These are phyloP conservation scores for Gerris buenoi DNA, from an alignment of 1,140 invertebrate species.

Conservation along the genomic window DNA sequence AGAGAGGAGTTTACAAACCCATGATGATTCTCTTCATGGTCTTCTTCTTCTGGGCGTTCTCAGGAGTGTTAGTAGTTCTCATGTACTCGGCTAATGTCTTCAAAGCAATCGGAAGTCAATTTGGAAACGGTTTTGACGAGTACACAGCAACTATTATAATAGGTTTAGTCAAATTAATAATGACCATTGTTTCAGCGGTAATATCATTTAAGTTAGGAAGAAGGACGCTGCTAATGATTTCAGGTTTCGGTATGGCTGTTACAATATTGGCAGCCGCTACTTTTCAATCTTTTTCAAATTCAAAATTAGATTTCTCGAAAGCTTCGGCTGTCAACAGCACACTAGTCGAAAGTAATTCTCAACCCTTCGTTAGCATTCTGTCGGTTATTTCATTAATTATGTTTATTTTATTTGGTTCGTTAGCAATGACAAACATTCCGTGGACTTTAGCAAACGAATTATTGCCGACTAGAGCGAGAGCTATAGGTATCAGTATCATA, in stretches of 20 bases:
- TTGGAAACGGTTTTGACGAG: conserved; percentile 25
- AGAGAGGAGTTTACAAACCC: conserved; percentile 36
- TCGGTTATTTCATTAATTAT: conserved; percentile 31
- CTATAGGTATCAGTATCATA: conserved; percentile 36
- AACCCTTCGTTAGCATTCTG: background rate
- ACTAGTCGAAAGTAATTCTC: background rate
- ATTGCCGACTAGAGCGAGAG: conserved; percentile 30
- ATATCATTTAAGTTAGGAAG: conserved; percentile 38
- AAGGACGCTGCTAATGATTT: conserved; percentile 34
- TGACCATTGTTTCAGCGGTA: conserved; percentile 33
- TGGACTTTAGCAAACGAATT: conserved; percentile 43
- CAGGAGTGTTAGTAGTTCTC: conserved; percentile 45
- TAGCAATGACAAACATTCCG: conserved; percentile 42
- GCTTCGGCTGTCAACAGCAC: conserved; percentile 24
- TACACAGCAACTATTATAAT: conserved; percentile 35
- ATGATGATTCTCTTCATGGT: conserved; percentile 33
- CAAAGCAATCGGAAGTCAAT: conserved; percentile 29
- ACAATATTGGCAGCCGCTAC: background rate
- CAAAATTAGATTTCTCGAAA: background rate
- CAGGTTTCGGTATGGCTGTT: conserved; percentile 37
- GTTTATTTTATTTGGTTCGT: conserved; percentile 37
- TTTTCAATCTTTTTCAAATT: background rate
- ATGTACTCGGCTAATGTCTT: conserved; percentile 49
- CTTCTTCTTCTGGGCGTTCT: conserved; percentile 40
- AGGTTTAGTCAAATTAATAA: conserved; percentile 35